Conservation (phyloP, 2,888 invertebrate species). For the Zygaena filipendulae region DNA sequence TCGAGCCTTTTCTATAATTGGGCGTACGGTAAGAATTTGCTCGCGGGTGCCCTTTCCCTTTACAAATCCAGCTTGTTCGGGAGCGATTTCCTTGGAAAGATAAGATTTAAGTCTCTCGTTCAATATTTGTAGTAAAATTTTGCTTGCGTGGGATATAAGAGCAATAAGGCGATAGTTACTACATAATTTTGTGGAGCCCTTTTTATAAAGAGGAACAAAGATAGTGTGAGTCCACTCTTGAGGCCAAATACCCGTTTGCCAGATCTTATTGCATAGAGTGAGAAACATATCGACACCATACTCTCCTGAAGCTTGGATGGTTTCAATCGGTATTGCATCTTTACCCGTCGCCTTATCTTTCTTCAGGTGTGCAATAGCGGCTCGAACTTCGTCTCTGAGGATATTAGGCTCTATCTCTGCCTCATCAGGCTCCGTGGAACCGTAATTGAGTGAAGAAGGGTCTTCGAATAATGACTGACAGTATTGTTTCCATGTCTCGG, state of each 20-base stretch:
- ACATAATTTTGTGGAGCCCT: too few relatives aligned
- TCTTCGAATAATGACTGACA: neutral
- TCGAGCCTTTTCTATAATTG: too few relatives aligned
- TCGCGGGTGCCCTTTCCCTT: too few relatives aligned
- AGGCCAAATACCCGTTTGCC: constrained; percentile 13
- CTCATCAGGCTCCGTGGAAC: neutral
- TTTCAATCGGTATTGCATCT: constrained; percentile 1
- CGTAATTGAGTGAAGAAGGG: neutral
- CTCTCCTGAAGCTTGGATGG: neutral
- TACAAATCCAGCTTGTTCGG: too few relatives aligned
- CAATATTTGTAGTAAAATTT: too few relatives aligned
- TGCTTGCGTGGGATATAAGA: too few relatives aligned
- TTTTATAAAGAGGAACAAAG: constrained; percentile 6
- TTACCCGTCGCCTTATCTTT: neutral
- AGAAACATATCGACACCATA: constrained; percentile 1
- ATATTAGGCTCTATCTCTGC: neutral
- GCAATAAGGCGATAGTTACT: too few relatives aligned
- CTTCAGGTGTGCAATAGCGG: constrained; percentile 1
- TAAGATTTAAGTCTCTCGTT: too few relatives aligned
- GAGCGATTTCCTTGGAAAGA: too few relatives aligned
- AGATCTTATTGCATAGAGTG: neutral
- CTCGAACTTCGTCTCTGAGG: neutral
- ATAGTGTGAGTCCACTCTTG: constrained; percentile 13
- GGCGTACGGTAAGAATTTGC: too few relatives aligned
- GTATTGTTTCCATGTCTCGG: neutral